Conservation (phyloP, 2,888 invertebrate species). For the Podotricha telesiphe region DNA sequence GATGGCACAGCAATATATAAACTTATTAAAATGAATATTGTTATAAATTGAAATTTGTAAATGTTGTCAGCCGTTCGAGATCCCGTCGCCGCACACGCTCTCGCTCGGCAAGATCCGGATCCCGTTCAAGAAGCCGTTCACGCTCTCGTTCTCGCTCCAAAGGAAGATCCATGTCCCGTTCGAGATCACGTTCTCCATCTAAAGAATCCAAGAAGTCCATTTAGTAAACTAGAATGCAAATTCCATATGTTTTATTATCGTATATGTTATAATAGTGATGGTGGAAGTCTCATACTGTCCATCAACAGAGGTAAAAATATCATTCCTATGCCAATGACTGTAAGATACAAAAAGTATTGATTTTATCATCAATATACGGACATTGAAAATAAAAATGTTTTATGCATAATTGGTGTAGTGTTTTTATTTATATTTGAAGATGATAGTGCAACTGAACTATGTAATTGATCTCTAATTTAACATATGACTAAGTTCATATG, state of each 20-base stretch:
- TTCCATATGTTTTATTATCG: conserved; percentile 35
- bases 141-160: conserved; percentile 82
- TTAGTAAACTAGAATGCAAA: conserved; percentile 33
- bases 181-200: conserved; percentile 77
- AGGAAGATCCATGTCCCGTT: conserved; percentile 77
- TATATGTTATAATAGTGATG: conserved; percentile 30
- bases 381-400: conserved; percentile 45
- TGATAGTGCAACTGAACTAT: background rate
- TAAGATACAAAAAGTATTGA: conserved; percentile 63
- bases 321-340: conserved; percentile 67
- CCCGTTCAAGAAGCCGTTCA: conserved; percentile 74
- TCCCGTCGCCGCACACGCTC: conserved; percentile 86
- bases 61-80: conserved; percentile 82
- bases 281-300: conserved; percentile 15
- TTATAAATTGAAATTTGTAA: conserved; percentile 47
- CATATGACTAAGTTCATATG: too few species aligned
- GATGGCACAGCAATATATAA: background rate
- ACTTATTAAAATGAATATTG: background rate
- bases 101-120: conserved; percentile 80
- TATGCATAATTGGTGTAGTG: conserved; percentile 23
- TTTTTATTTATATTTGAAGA: conserved; percentile 18
- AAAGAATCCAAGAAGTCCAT: conserved; percentile 78
- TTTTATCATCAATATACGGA: conserved; percentile 68
- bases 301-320: conserved; percentile 47
- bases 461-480: too few species aligned